Conservation (phyloP, 2,113 vertebrate species). For the Vombatus ursinus region DNA sequence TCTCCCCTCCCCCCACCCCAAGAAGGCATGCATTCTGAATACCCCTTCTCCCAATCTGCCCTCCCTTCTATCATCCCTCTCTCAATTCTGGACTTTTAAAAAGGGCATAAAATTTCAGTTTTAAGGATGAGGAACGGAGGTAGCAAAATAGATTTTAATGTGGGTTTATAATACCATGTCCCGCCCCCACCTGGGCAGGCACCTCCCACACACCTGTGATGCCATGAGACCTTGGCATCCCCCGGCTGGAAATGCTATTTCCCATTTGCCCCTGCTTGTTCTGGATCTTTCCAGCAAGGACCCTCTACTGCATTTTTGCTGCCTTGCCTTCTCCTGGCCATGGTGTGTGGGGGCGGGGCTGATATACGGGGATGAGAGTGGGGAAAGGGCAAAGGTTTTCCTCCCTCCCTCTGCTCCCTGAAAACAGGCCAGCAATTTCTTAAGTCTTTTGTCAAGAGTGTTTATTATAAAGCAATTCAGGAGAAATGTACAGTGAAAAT, state of each 20-base stretch:
- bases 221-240: not conserved
- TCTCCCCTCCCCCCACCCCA: too few species aligned
- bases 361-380: not conserved
- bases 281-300: not conserved
- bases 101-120: not conserved
- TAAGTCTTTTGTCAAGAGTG: not conserved
- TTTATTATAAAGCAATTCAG: not conserved
- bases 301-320: not conserved
- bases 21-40: too few species aligned
- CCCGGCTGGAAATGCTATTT: not conserved
- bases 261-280: not conserved
- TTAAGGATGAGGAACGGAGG: not conserved
- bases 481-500: not conserved
- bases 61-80: too few species aligned
- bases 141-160: constrained; percentile 2
- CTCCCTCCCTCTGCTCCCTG: not conserved
- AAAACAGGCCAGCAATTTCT: not conserved
- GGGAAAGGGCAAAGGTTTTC: not conserved
- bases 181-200: too few species aligned
- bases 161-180: not conserved
- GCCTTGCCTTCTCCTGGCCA: too few species aligned
- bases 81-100: not conserved
- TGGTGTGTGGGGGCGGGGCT: too few species aligned
- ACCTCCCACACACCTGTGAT: not conserved
- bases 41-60: too few species aligned